Conservation (phyloP, 2,888 invertebrate species). For the Harpagoxenus sublaevis region DNA sequence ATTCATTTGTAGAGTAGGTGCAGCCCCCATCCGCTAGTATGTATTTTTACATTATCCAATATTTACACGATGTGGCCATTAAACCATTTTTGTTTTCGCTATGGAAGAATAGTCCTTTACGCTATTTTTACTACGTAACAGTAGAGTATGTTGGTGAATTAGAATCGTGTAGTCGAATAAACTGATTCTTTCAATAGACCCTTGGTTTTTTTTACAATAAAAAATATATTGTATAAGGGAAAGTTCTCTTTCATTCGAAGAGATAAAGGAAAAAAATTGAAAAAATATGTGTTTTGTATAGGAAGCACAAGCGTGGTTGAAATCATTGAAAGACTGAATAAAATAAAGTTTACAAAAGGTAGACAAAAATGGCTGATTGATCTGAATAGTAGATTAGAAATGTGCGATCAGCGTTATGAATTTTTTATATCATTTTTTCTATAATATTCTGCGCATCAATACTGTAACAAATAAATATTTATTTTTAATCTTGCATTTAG, state of each 20-base stretch:
- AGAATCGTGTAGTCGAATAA: neutral
- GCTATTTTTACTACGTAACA: neutral
- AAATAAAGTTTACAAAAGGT: conserved; percentile 9
- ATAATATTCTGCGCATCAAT: neutral
- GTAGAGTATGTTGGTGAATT: neutral
- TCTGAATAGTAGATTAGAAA: neutral
- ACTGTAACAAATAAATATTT: neutral
- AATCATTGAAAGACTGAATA: neutral
- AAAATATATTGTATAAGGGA: conserved; percentile 25
- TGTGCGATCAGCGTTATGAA: neutral
- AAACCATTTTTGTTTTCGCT: conserved; percentile 2
- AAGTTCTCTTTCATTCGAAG: neutral
- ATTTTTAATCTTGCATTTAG: neutral
- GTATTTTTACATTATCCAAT: conserved; percentile 30
- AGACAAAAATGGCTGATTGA: neutral
- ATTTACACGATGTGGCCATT: conserved; percentile 26
- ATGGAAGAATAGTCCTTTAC: conserved; percentile 6
- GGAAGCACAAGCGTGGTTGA: neutral
- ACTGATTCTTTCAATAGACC: conserved; percentile 7
- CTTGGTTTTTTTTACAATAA: neutral
- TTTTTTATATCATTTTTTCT: neutral
- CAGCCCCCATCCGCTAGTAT: neutral
- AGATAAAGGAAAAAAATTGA: conserved; percentile 16
- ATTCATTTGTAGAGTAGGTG: conserved; percentile 1
- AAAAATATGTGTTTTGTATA: conserved; percentile 28